These are phyloP conservation scores for Scaeva pyrastri DNA, from an alignment of 2,888 invertebrate genomes.

Conservation along the genomic window DNA sequence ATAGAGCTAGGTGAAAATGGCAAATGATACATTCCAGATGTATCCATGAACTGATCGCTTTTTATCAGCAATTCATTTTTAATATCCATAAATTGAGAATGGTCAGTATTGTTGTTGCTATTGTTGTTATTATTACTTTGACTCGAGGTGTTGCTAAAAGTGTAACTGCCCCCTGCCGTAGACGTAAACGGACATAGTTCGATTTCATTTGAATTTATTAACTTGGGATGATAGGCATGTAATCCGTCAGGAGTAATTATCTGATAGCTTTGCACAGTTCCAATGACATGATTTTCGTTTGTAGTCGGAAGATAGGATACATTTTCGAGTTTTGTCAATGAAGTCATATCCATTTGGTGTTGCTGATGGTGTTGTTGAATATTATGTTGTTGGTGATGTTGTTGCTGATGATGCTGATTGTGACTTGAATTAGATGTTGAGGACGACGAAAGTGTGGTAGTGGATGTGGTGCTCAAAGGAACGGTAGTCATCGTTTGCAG, in stretches of 20 bases:
- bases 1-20: constrained; percentile 83
- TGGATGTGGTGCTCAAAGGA: constrained; percentile 73
- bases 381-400: constrained; percentile 76
- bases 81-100: constrained; percentile 82
- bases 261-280: constrained; percentile 83
- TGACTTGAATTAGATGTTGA: constrained; percentile 64
- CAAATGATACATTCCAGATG: constrained; percentile 82
- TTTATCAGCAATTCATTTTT: constrained; percentile 82
- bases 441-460: constrained; percentile 66
- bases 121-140: constrained; percentile 74
- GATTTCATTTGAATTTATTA: constrained; percentile 66
- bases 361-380: constrained; percentile 77
- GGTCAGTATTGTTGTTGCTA: constrained; percentile 73
- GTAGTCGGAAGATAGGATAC: constrained; percentile 81
- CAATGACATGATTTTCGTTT: constrained; percentile 81
- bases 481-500: constrained; percentile 71
- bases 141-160: constrained; percentile 59
- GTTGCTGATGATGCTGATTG: constrained; percentile 52
- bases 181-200: constrained; percentile 81
- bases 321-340: constrained; percentile 81
- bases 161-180: constrained; percentile 63
- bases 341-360: constrained; percentile 77
- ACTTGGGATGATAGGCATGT: constrained; percentile 80
- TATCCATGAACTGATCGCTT: constrained; percentile 81
- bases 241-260: constrained; percentile 82